Evolutionary conservation across 2,797 vertebrate species (phyloP), one percentile per base, ranked within the genome.

Genomic region (Sylvilagus floridanus): DNA sequence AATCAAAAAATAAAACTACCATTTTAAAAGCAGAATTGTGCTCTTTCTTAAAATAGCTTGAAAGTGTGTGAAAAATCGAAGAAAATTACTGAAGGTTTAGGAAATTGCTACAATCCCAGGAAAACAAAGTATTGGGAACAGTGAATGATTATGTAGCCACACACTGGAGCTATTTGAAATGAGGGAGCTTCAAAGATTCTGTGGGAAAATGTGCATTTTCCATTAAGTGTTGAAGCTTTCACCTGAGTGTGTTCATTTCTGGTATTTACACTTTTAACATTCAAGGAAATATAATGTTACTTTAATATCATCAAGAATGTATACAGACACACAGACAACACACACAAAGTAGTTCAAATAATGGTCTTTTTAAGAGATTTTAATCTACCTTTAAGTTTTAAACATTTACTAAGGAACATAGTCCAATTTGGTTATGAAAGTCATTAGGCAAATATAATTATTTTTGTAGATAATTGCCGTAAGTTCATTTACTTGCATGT

Each of bases 51-150:
- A 90, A 93, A n/a, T 5, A n/a, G 1, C 47, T 62, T 35, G 28
- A 47, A 88, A 73, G 5, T 50, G 42, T 76, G 12, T 69, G 32
- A 91, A 96, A 96, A 90, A 78, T 79, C 17, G 68, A 81, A 94
- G 50, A 17, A 91, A 96, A 83, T 79, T 71, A 60, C 22, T 77
- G 47, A 92, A 82, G 11, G 13, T 81, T 95, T 84, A 78, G 60
- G 35, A 5, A 90, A 50, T 84, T 90, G 13, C 19, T 88, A n/a
- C 11, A 63, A 42, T 68, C 30, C 2, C 50, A 26, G 50, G 21
- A 35, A 92, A 79, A 75, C 2, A 66, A 57, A 78, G 24, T 4
- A 24, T 16, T 71, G 22, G 26, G 5, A 63, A 86, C 47, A 35
- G 50, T 83, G 14, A 84, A 63, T 37, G 21, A 72, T 35, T n/a